A percentile compares a stretch with the other conserved stretches of the same genome.
phyloP scores from a whole-genome alignment of 2,888 invertebrate species.

The Pelosia muscerda region DNA sequence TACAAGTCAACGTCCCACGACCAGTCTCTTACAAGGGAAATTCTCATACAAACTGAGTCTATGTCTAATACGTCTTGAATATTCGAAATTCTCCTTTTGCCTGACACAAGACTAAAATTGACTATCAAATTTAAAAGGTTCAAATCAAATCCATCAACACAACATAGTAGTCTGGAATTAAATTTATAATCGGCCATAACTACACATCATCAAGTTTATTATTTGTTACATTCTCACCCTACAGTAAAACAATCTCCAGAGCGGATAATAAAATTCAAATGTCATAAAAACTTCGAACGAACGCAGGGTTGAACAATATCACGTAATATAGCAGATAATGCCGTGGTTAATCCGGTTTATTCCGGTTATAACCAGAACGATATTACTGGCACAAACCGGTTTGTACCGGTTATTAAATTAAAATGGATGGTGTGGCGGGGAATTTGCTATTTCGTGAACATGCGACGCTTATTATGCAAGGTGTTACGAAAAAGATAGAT shows the following conservation, averaged over 20 bases:
- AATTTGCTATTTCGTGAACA: neutral
- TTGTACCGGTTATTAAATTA: constrained; percentile 14
- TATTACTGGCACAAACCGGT: constrained; percentile 37
- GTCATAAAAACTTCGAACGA: neutral
- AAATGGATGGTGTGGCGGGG: neutral
- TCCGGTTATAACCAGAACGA: constrained; percentile 47
- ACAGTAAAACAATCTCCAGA: neutral
- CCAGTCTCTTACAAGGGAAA: too few relatives aligned
- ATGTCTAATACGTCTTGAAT: too few relatives aligned
- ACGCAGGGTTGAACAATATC: constrained; percentile 2
- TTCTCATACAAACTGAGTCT: too few relatives aligned
- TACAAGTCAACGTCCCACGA: too few relatives aligned
- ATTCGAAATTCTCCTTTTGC: too few relatives aligned
- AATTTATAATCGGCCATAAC: neutral
- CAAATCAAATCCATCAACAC: neutral
- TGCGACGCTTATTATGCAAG: neutral
- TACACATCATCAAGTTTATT: neutral
- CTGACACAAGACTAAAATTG: too few relatives aligned
- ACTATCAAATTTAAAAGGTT: neutral
- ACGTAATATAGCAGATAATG: constrained; percentile 42
- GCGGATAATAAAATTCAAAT: constrained; percentile 6
- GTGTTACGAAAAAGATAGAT: neutral
- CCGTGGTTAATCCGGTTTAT: constrained; percentile 44
- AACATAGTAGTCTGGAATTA: neutral
- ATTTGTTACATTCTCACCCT: neutral